phyloP scores from a whole-genome alignment of 2,113 vertebrate species.

The Pangasianodon gigas region DNA sequence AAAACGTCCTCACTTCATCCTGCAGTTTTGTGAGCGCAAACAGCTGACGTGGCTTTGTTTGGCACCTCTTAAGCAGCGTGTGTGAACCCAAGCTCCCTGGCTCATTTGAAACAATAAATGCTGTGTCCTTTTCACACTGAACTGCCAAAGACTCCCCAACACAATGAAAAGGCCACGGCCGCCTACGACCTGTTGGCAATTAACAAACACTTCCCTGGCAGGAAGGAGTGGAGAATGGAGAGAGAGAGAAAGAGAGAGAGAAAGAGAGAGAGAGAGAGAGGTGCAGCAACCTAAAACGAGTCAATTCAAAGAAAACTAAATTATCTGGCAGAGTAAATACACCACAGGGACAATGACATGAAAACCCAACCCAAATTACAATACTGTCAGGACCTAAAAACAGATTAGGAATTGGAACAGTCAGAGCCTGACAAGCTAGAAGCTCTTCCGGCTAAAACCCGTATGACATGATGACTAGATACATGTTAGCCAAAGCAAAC shows the following conservation, averaged over 20 bases:
- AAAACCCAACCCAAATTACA: background rate
- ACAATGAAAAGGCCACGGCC: constrained; percentile 30
- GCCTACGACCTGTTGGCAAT: constrained; percentile 32
- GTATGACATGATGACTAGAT: background rate
- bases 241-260: background rate
- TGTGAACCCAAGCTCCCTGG: background rate
- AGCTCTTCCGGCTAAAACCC: background rate
- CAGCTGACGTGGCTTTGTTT: constrained; percentile 30
- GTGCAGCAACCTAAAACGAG: background rate
- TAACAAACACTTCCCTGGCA: constrained; percentile 15
- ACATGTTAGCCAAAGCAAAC: background rate
- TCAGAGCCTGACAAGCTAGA: background rate
- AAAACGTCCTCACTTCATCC: background rate
- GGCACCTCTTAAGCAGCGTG: constrained; percentile 7
- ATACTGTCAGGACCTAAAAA: background rate
- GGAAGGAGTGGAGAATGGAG: background rate
- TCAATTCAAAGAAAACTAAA: constrained; percentile 6
- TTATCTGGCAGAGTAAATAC: constrained; percentile 3
- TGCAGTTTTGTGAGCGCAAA: background rate
- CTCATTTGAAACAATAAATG: constrained; percentile 25
- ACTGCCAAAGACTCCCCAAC: constrained; percentile 16
- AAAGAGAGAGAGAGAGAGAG: too few relatives aligned
- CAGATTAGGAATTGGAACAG: background rate
- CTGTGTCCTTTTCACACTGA: constrained; percentile 26
- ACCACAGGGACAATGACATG: background rate